phyloP scores from a whole-genome alignment of 2,113 vertebrate genomes.

The Cyprinodon variegatus region DNA sequence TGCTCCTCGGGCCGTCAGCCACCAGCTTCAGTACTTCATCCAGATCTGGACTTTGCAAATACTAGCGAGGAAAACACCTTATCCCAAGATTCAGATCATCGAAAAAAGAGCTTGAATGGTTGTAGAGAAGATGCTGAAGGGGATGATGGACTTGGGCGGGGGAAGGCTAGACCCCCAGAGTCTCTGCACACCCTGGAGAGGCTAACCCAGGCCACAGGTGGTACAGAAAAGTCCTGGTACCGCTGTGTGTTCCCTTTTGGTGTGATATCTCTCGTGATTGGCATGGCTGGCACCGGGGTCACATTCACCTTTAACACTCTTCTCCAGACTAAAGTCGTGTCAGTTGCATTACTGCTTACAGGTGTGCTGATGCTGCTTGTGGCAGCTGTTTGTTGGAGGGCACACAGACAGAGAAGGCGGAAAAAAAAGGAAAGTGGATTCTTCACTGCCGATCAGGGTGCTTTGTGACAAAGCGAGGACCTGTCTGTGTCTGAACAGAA shows the following conservation, averaged over 20 bases:
- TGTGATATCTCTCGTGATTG: conserved; percentile 84
- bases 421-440: conserved; percentile 79
- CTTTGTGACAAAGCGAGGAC: conserved; percentile 74
- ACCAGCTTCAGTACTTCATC: conserved; percentile 63
- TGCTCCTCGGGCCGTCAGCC: conserved; percentile 79
- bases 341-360: conserved; percentile 80
- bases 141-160: conserved; percentile 50
- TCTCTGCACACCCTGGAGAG: conserved; percentile 80
- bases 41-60: conserved; percentile 69
- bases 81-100: conserved; percentile 76
- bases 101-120: conserved; percentile 65
- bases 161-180: conserved; percentile 68
- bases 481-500: not conserved
- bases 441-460: conserved; percentile 81
- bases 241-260: conserved; percentile 86
- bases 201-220: conserved; percentile 86
- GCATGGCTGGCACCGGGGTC: conserved; percentile 86
- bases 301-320: conserved; percentile 88
- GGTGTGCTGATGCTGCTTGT: conserved; percentile 84
- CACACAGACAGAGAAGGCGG: conserved; percentile 77
- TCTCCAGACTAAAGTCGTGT: conserved; percentile 87
- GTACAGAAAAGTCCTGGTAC: conserved; percentile 88
- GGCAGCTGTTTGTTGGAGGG: conserved; percentile 87
- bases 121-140: conserved; percentile 53
- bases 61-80: conserved; percentile 66